Evolutionary conservation across 2,888 invertebrate genomes (phyloP).

Genomic region (Notocelia uddmanniana): DNA sequence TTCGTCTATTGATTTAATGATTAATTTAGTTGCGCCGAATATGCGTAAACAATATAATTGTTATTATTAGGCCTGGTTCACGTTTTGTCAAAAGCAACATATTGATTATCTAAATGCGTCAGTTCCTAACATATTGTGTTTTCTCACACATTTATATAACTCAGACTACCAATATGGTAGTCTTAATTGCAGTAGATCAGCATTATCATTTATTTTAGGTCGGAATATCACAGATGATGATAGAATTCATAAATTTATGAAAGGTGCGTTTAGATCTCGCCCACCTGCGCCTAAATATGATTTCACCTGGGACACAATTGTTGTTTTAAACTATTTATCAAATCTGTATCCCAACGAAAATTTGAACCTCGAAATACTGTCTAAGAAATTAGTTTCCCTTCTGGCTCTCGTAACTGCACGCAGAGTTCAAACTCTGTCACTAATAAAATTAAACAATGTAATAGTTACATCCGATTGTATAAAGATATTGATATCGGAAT

Average conservation of each 20-base stretch:
- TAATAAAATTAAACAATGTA: too few species aligned
- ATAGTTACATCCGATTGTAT: background rate
- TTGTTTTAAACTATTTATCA: background rate
- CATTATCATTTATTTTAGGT: background rate
- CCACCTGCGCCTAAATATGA: background rate
- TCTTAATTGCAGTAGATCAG: background rate
- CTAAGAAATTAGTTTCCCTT: slow-evolving; percentile 1
- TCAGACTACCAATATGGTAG: background rate
- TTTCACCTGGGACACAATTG: background rate
- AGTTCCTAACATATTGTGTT: background rate
- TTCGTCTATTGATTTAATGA: too few species aligned
- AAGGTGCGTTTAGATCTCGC: background rate
- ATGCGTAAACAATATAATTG: background rate
- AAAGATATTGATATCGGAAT: background rate
- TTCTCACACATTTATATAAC: background rate
- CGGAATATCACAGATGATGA: background rate
- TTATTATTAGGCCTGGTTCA: background rate
- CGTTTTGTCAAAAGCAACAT: background rate
- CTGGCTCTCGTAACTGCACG: slow-evolving; percentile 37
- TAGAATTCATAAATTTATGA: background rate
- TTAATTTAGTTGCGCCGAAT: too few species aligned
- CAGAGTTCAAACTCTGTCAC: too few species aligned
- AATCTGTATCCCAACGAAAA: background rate
- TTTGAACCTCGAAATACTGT: background rate
- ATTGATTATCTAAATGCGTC: background rate